phyloP scores from a whole-genome alignment of 2,113 vertebrate genomes.

The Podarcis muralis region DNA sequence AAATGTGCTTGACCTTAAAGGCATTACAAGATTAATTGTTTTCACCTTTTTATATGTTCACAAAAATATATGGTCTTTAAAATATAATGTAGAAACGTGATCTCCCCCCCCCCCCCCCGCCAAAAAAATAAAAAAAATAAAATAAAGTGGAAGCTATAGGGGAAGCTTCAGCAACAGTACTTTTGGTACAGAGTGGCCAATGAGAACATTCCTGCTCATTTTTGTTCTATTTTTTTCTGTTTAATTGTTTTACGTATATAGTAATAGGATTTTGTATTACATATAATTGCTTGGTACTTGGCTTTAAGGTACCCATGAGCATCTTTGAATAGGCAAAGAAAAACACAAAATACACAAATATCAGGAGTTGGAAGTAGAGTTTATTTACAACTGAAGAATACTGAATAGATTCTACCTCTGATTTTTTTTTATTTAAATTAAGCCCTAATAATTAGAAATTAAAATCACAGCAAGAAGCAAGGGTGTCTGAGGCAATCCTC shows the following conservation, averaged over 20 bases:
- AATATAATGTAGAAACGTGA: not conserved
- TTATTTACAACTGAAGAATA: slow-evolving; percentile 67
- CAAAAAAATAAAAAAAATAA: not conserved
- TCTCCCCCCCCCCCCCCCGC: not conserved
- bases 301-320: not conserved
- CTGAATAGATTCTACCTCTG: slow-evolving; percentile 50
- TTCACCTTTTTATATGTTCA: not conserved
- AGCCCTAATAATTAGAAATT: slow-evolving; percentile 56
- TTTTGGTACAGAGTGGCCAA: no score
- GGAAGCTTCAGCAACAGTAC: not conserved
- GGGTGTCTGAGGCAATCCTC: slow-evolving; percentile 17
- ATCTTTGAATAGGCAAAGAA: not conserved
- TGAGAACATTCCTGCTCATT: not conserved
- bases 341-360: slow-evolving; percentile 22
- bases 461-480: slow-evolving; percentile 48
- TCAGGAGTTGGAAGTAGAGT: slow-evolving; percentile 44
- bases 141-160: not conserved
- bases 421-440: slow-evolving; percentile 62
- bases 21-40: no score
- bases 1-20: no score
- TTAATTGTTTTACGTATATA: not conserved
- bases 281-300: not conserved
- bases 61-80: not conserved
- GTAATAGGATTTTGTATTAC: not conserved
- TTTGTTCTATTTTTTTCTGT: not conserved